These are phyloP conservation scores for Stenurella melanura DNA, from an alignment of 2,888 invertebrate genomes.

Conservation along the genomic window DNA sequence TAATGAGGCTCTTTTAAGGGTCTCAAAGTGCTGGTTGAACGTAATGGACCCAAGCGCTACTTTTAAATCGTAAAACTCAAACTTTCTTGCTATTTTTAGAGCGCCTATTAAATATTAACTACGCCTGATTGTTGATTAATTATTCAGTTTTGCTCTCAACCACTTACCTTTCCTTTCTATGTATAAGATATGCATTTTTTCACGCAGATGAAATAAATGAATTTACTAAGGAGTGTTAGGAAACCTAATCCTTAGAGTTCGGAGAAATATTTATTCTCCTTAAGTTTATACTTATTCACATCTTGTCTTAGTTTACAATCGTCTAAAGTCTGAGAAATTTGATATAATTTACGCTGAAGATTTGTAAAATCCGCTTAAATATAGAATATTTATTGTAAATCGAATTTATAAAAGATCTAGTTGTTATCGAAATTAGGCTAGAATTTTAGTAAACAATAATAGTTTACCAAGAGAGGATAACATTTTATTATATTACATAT, in stretches of 20 bases:
- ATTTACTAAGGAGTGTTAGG: background rate
- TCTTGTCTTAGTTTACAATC: too few relatives aligned
- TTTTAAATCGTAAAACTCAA: conserved; percentile 41
- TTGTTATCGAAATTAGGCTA: too few relatives aligned
- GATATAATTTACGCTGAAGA: too few relatives aligned
- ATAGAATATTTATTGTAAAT: too few relatives aligned
- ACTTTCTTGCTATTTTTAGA: conserved; percentile 40
- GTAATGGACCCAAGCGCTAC: conserved; percentile 41
- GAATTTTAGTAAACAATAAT: too few relatives aligned
- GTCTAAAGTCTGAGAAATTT: too few relatives aligned
- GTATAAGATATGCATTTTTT: background rate
- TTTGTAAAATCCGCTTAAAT: too few relatives aligned
- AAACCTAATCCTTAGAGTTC: background rate
- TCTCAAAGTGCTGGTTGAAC: conserved; percentile 39
- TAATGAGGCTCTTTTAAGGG: conserved; percentile 42
- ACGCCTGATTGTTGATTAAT: conserved; percentile 38
- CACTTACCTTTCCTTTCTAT: conserved; percentile 26
- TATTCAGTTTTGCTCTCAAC: conserved; percentile 33
- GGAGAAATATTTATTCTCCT: too few relatives aligned
- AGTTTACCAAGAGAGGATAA: too few relatives aligned
- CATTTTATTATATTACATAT: too few relatives aligned
- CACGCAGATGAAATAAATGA: background rate
- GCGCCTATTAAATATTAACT: conserved; percentile 33
- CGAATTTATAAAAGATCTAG: too few relatives aligned
- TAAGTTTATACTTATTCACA: too few relatives aligned